Conservation (phyloP, 2,797 vertebrate genomes). For the Centropyge bicolor region DNA sequence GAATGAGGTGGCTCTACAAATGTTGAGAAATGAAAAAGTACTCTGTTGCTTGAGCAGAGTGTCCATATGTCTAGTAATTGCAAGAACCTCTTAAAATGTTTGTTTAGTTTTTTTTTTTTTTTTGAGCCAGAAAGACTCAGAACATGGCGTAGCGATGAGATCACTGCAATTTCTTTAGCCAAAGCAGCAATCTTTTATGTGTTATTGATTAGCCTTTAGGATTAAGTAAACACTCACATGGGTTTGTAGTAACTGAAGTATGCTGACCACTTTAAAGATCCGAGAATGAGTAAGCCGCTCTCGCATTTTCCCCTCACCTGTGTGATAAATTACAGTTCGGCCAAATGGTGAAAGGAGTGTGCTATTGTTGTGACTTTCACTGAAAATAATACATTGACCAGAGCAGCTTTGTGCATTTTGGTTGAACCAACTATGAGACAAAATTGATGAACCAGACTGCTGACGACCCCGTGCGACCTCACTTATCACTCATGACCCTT, state of each 20-base stretch:
- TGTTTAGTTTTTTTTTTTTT: conserved; percentile 16
- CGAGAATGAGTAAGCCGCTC: conserved; percentile 24
- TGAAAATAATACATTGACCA: conserved; percentile 67
- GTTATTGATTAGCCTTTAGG: conserved; percentile 48
- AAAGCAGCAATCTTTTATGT: conserved; percentile 39
- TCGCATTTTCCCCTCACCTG: conserved; percentile 48
- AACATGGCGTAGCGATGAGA: conserved; percentile 45
- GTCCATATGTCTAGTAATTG: conserved; percentile 15
- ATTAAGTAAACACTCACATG: conserved; percentile 56
- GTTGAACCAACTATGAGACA: conserved; percentile 48
- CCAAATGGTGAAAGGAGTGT: conserved; percentile 52
- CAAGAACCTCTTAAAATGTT: conserved; percentile 36
- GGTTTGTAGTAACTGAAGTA: conserved; percentile 37
- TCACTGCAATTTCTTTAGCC: conserved; percentile 57
- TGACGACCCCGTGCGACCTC: conserved; percentile 74
- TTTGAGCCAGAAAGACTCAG: conserved; percentile 35
- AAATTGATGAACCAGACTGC: conserved; percentile 79
- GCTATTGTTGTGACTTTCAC: conserved; percentile 65
- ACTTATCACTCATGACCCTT: conserved; percentile 76
- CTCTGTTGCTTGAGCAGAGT: conserved; percentile 9
- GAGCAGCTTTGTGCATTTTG: conserved; percentile 65
- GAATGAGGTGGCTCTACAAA: conserved; percentile 15
- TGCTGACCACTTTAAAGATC: conserved; percentile 45
- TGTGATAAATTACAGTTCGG: conserved; percentile 67
- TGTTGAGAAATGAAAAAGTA: conserved; percentile 28